A percentile compares a stretch with the other conserved stretches of the same genome.
These are phyloP conservation scores for Pseudomugil tenellus DNA, from an alignment of 2,797 vertebrate genomes.

Conservation along the genomic window DNA sequence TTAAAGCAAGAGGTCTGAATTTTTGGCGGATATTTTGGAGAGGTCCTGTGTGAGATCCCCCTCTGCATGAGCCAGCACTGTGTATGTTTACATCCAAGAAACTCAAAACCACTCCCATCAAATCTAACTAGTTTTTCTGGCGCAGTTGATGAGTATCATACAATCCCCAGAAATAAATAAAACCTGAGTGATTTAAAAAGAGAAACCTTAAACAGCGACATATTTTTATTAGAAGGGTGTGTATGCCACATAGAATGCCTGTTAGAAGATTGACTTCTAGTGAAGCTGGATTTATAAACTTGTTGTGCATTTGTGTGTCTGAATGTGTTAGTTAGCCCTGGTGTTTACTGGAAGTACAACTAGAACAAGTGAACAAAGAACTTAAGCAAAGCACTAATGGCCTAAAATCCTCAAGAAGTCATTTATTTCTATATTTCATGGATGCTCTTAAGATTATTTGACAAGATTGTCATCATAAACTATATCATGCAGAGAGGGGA, in stretches of 20 bases:
- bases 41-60: not conserved
- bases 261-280: constrained; percentile 4
- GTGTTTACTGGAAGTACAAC: constrained; percentile 33
- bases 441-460: constrained; percentile 9
- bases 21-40: not conserved
- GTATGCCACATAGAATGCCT: constrained; percentile 2
- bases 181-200: constrained; percentile 20
- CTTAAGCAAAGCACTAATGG: constrained; percentile 22
- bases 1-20: constrained; percentile 14
- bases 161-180: constrained; percentile 15
- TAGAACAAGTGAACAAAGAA: constrained; percentile 49
- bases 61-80: too few species aligned
- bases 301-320: constrained; percentile 25
- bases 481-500: not conserved
- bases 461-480: constrained; percentile 23
- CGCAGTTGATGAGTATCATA: constrained; percentile 3
- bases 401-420: constrained; percentile 10
- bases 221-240: constrained; percentile 35
- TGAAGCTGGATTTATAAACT: constrained; percentile 26
- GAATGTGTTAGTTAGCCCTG: constrained; percentile 24
- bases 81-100: not conserved
- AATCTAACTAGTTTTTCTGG: not conserved
- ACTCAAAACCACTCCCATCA: constrained; percentile 9
- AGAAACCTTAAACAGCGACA: constrained; percentile 6
- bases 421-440: constrained; percentile 43